A percentile compares a stretch with the other conserved stretches of the same genome.
Conservation (phyloP, 2,888 invertebrate species). For the Lysandra coridon region DNA sequence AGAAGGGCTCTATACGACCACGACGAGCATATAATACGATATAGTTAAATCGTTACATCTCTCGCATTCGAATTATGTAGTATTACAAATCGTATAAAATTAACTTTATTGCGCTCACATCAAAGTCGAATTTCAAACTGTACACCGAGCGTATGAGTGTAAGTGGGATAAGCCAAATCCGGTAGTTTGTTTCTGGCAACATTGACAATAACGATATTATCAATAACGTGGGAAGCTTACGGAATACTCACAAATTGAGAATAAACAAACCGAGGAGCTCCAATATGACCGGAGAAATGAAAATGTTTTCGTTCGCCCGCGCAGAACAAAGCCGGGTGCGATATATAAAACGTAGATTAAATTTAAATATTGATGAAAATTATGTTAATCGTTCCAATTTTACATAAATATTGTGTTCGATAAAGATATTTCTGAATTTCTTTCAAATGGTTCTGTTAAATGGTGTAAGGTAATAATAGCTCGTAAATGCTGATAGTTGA, state of each 20-base stretch:
- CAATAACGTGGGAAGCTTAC: conserved; percentile 30
- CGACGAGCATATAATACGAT: background rate
- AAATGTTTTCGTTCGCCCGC: conserved; percentile 39
- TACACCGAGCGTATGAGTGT: background rate
- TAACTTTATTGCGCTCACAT: background rate
- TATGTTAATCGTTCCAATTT: background rate
- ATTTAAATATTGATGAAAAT: conserved; percentile 19
- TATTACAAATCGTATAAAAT: background rate
- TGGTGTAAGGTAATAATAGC: background rate
- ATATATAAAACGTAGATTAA: conserved; percentile 16
- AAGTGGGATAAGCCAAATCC: conserved; percentile 9
- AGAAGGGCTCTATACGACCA: background rate
- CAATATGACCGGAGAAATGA: conserved; percentile 36
- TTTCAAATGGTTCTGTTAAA: background rate
- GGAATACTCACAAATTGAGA: conserved; percentile 26
- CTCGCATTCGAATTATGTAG: background rate
- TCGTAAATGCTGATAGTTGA: no score
- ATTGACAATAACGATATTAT: conserved; percentile 30
- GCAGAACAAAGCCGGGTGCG: conserved; percentile 35
- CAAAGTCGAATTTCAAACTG: background rate
- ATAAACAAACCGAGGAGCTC: conserved; percentile 52
- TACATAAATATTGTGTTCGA: background rate
- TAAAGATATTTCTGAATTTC: background rate
- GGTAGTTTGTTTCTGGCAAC: conserved; percentile 28
- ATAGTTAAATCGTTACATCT: background rate